Evolutionary conservation across 2,113 vertebrate species (phyloP).

Genomic region (Columba janthina): DNA sequence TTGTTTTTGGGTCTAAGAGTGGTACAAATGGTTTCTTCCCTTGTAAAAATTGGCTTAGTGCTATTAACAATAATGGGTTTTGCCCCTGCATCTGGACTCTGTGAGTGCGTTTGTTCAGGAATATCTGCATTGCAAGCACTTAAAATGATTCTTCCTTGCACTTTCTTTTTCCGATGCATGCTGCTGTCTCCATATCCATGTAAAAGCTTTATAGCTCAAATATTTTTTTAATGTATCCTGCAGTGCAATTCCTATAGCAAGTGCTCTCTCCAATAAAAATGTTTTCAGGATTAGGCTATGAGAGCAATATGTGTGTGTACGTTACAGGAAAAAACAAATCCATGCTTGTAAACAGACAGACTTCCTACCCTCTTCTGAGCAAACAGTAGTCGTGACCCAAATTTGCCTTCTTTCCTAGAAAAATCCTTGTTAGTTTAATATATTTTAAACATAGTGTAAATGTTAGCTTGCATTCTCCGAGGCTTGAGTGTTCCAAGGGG

Average conservation of each 20-base stretch:
- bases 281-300: background rate
- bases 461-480: background rate
- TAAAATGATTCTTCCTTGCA: background rate
- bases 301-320: background rate
- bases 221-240: background rate
- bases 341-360: background rate
- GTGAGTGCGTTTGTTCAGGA: background rate
- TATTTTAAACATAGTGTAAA: background rate
- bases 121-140: background rate
- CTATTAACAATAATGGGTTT: background rate
- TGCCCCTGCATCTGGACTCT: background rate
- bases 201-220: background rate
- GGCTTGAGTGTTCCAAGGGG: background rate
- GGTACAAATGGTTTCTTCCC: background rate
- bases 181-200: background rate
- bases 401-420: background rate
- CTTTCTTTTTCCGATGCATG: background rate
- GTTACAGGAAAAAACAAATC: slow-evolving; percentile 7
- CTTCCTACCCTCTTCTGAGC: background rate
- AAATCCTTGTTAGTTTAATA: background rate
- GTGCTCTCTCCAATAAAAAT: background rate
- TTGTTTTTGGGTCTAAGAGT: background rate
- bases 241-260: background rate
- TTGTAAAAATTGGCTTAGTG: background rate
- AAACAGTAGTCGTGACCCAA: background rate